A percentile compares a stretch with the other conserved stretches of the same genome.
Conservation (phyloP, 2,113 vertebrate species). For the Pedionomus torquatus region DNA sequence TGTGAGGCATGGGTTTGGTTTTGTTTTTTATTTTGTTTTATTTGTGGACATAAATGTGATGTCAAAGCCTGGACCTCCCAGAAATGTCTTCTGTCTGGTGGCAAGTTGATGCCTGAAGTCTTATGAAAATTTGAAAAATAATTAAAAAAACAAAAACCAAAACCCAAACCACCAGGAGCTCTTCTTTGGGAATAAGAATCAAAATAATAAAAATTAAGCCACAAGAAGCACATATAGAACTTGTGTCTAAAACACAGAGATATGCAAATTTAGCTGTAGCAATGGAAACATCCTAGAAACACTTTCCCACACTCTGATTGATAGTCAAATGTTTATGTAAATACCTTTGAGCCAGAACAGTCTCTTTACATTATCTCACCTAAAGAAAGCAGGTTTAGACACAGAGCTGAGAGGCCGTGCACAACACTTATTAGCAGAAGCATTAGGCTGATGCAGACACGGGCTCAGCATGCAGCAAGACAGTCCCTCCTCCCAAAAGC, state of each 20-base stretch:
- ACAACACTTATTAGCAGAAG: neutral
- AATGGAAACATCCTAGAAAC: constrained; percentile 32
- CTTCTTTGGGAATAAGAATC: neutral
- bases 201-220: neutral
- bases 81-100: neutral
- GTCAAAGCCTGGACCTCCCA: neutral
- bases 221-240: neutral
- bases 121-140: neutral
- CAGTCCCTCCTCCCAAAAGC: neutral
- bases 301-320: neutral
- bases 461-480: neutral
- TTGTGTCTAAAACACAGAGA: neutral
- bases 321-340: neutral
- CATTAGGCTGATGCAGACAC: neutral
- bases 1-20: neutral
- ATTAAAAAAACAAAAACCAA: neutral
- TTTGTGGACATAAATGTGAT: neutral
- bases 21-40: neutral
- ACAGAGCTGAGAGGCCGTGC: neutral
- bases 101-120: neutral
- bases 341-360: neutral
- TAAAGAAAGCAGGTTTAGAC: neutral
- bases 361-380: neutral
- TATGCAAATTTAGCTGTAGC: constrained; percentile 9
- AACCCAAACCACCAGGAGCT: neutral